Conservation (phyloP, 1,140 invertebrate genomes). For the Limonius californicus region DNA sequence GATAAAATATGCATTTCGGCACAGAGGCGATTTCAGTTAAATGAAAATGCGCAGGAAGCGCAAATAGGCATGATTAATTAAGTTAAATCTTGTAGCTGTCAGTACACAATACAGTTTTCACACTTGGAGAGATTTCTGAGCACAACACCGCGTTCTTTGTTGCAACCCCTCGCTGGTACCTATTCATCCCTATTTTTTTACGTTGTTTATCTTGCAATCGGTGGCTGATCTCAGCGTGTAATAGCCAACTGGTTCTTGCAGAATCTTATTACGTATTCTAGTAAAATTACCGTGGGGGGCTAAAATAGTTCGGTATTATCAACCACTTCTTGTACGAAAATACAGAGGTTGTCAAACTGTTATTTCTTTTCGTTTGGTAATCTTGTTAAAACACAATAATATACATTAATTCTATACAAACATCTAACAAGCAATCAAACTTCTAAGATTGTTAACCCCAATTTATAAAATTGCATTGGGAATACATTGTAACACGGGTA, state of each 20-base stretch:
- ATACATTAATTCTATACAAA: too few relatives aligned
- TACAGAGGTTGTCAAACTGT: background rate
- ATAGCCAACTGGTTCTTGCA: slow-evolving; percentile 6
- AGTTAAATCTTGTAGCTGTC: slow-evolving; percentile 22
- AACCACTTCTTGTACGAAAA: background rate
- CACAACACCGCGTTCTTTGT: slow-evolving; percentile 12
- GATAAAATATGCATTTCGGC: slow-evolving; percentile 6
- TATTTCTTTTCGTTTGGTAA: too few relatives aligned
- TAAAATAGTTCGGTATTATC: background rate
- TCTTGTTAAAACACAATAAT: too few relatives aligned
- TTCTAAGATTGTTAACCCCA: too few relatives aligned
- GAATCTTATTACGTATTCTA: background rate
- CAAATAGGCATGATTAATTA: slow-evolving; percentile 20
- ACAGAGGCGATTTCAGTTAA: slow-evolving; percentile 1
- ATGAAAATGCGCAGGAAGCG: background rate
- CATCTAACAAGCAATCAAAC: too few relatives aligned
- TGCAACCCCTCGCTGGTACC: background rate
- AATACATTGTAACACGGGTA: too few relatives aligned
- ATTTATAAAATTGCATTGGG: too few relatives aligned
- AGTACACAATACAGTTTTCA: slow-evolving; percentile 18
- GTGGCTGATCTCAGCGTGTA: background rate
- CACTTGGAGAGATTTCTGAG: slow-evolving; percentile 16
- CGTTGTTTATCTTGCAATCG: slow-evolving; percentile 15
- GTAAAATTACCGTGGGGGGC: background rate
- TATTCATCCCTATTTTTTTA: background rate